Conservation (phyloP, 2,888 invertebrate species). For the Hipparchia semele region DNA sequence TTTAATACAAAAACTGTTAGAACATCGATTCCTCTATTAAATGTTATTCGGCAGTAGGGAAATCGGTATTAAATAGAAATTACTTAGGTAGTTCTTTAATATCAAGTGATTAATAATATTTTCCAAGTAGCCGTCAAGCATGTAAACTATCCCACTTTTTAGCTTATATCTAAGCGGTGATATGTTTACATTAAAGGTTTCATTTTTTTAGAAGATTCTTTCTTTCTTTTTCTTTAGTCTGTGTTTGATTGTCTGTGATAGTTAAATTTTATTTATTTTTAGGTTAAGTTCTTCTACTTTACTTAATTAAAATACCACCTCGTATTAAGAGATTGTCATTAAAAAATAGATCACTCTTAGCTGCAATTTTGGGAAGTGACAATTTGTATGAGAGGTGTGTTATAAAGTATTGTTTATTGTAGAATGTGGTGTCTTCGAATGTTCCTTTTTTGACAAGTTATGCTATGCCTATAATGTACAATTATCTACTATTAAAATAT, state of each 20-base stretch:
- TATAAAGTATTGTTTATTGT: constrained; percentile 15
- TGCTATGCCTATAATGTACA: constrained; percentile 27
- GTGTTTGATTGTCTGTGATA: constrained; percentile 34
- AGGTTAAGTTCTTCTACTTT: constrained; percentile 26
- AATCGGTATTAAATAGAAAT: too few species aligned
- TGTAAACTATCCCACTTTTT: neutral
- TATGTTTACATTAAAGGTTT: too few species aligned
- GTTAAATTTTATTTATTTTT: constrained; percentile 33
- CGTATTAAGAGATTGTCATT: constrained; percentile 1
- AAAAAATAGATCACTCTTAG: neutral
- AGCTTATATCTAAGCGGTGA: too few species aligned
- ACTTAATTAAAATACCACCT: constrained; percentile 9
- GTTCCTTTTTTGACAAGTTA: constrained; percentile 16
- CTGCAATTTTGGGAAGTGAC: neutral
- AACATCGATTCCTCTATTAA: too few species aligned
- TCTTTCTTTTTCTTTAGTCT: neutral
- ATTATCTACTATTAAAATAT: constrained; percentile 5
- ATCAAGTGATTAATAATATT: neutral
- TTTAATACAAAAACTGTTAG: too few species aligned
- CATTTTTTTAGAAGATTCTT: neutral
- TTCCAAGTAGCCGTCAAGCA: neutral
- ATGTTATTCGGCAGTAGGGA: too few species aligned
- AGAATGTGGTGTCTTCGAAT: constrained; percentile 17
- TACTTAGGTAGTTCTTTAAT: too few species aligned
- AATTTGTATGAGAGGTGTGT: constrained; percentile 11